phyloP scores from a whole-genome alignment of 1,140 invertebrate species.

The Sesamia nonagrioides region DNA sequence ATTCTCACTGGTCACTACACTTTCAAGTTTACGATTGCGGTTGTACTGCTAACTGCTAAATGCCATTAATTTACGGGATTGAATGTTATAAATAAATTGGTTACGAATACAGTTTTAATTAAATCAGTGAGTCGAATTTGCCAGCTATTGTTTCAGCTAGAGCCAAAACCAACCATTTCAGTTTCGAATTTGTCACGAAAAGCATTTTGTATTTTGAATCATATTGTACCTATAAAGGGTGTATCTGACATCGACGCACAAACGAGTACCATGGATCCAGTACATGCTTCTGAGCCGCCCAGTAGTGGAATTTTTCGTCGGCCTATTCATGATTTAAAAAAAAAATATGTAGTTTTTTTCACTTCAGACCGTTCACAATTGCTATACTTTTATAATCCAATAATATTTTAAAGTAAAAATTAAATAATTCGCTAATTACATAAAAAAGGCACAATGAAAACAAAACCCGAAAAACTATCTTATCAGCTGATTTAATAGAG shows the following conservation, averaged over 20 bases:
- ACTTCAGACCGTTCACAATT: neutral
- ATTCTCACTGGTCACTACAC: slow-evolving; percentile 57
- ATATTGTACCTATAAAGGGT: too few relatives aligned
- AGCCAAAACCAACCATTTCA: neutral
- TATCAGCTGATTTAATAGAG: too few relatives aligned
- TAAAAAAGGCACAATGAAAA: too few relatives aligned
- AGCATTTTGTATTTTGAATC: neutral
- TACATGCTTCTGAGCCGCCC: too few relatives aligned
- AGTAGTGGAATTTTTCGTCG: too few relatives aligned
- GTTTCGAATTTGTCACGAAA: slow-evolving; percentile 11
- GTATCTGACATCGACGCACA: too few relatives aligned
- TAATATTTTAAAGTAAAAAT: too few relatives aligned
- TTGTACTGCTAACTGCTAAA: slow-evolving; percentile 48
- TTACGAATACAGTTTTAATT: slow-evolving; percentile 28
- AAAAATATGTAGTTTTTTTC: neutral
- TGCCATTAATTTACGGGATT: slow-evolving; percentile 56
- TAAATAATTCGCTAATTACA: too few relatives aligned
- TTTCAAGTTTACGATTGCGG: slow-evolving; percentile 63
- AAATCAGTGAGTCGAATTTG: slow-evolving; percentile 15
- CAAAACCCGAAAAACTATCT: too few relatives aligned
- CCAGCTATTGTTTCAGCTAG: slow-evolving; percentile 18
- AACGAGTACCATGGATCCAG: too few relatives aligned
- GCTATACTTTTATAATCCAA: too few relatives aligned
- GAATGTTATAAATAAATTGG: slow-evolving; percentile 36
- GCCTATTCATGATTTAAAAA: too few relatives aligned